Conservation (phyloP, 2,888 invertebrate species). For the Rugalucina vietnamica region DNA sequence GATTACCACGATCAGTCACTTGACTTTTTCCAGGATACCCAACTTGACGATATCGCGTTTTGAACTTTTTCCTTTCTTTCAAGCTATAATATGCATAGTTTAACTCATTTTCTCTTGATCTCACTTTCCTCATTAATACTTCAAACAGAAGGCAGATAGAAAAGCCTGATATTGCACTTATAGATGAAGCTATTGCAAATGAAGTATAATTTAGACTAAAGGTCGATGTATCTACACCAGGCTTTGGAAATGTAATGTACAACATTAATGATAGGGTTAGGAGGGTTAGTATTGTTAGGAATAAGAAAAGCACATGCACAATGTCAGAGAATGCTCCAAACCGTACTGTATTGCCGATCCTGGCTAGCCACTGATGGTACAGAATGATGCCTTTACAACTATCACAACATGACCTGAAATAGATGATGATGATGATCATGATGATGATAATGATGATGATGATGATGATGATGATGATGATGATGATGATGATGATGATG, state of each 20-base stretch:
- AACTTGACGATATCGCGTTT: not conserved
- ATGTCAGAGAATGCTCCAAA: constrained; percentile 56
- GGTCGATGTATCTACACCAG: not conserved
- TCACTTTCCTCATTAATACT: constrained; percentile 44
- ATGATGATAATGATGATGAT: no score
- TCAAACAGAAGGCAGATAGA: constrained; percentile 35
- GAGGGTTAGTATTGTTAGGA: constrained; percentile 28
- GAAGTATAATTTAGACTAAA: constrained; percentile 26
- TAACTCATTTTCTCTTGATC: constrained; percentile 31
- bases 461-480: no score
- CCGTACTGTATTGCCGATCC: constrained; percentile 46
- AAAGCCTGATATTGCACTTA: not conserved
- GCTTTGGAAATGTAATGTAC: not conserved
- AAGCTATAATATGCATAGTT: constrained; percentile 45
- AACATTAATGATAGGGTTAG: constrained; percentile 35
- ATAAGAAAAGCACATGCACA: constrained; percentile 42
- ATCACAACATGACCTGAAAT: not conserved
- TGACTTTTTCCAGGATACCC: not conserved
- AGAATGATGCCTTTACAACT: not conserved
- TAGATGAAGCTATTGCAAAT: constrained; percentile 14
- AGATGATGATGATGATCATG: no score
- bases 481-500: no score
- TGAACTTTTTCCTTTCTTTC: constrained; percentile 12
- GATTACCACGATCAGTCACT: no score
- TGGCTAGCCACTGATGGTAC: constrained; percentile 56